These are phyloP conservation scores for Silurus asotus DNA, from an alignment of 2,113 vertebrate genomes.

Conservation along the genomic window DNA sequence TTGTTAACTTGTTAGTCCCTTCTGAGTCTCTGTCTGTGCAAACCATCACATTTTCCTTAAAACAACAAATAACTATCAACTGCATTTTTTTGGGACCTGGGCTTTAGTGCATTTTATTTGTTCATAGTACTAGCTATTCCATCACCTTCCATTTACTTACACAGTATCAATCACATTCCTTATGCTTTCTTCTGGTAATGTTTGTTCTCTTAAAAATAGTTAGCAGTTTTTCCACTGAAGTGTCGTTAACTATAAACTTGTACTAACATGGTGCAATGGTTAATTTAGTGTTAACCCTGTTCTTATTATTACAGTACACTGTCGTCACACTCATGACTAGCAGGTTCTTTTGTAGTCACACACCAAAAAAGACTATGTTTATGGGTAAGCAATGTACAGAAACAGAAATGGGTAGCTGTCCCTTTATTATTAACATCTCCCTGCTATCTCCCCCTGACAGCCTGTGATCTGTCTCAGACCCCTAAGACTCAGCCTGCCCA, in stretches of 20 bases:
- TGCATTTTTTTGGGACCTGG: neutral
- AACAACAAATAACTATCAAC: neutral
- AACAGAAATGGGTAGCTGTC: neutral
- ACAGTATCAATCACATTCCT: neutral
- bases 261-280: neutral
- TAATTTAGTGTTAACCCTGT: neutral
- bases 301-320: neutral
- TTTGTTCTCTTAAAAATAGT: neutral
- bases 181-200: neutral
- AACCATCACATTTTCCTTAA: neutral
- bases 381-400: neutral
- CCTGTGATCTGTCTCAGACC: conserved; percentile 13
- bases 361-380: neutral
- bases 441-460: neutral
- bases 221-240: neutral
- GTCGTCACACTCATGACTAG: neutral
- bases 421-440: conserved; percentile 6
- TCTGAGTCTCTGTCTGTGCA: neutral
- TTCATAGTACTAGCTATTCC: neutral
- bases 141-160: neutral
- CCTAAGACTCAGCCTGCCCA: conserved; percentile 27
- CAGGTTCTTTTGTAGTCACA: neutral
- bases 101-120: neutral
- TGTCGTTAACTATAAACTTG: neutral
- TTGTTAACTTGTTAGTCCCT: neutral